These are phyloP conservation scores for Halictus ligatus DNA, from an alignment of 2,888 invertebrate genomes.

Conservation along the genomic window DNA sequence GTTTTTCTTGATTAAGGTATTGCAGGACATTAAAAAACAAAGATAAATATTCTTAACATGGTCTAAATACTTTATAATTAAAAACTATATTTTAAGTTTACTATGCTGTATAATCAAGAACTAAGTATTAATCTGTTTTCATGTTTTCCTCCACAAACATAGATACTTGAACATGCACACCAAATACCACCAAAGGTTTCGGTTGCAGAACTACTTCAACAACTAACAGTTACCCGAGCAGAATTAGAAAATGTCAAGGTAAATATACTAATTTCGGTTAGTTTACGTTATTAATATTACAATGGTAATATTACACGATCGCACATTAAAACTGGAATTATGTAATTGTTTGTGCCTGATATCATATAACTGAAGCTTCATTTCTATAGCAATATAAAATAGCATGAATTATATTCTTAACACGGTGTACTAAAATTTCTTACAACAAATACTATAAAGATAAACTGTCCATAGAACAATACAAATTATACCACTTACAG, in stretches of 20 bases:
- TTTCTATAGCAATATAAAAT: conserved; percentile 18
- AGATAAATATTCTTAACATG: background rate
- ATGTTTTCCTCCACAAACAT: background rate
- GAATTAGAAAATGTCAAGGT: conserved; percentile 96
- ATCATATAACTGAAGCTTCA: conserved; percentile 28
- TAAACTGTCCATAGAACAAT: conserved; percentile 1
- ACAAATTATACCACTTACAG: background rate
- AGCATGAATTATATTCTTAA: conserved; percentile 36
- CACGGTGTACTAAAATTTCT: conserved; percentile 21
- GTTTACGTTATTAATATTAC: conserved; percentile 9
- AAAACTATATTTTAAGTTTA: background rate
- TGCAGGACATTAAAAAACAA: background rate
- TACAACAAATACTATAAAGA: conserved; percentile 9
- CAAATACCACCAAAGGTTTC: conserved; percentile 88
- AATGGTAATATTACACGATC: conserved; percentile 21
- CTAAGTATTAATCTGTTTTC: background rate
- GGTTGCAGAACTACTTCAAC: conserved; percentile 92
- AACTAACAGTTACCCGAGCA: conserved; percentile 93
- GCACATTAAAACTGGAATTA: conserved; percentile 35
- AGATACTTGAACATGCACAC: conserved; percentile 77
- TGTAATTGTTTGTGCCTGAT: conserved; percentile 31
- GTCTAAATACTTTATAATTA: background rate
- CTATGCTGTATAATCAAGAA: background rate
- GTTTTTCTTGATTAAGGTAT: background rate
- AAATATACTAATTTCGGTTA: conserved; percentile 79